Percentiles rank a stretch among this genome's conserved stretches.
phyloP scores from a whole-genome alignment of 2,797 vertebrate genomes.

The Galaxias olidus region DNA sequence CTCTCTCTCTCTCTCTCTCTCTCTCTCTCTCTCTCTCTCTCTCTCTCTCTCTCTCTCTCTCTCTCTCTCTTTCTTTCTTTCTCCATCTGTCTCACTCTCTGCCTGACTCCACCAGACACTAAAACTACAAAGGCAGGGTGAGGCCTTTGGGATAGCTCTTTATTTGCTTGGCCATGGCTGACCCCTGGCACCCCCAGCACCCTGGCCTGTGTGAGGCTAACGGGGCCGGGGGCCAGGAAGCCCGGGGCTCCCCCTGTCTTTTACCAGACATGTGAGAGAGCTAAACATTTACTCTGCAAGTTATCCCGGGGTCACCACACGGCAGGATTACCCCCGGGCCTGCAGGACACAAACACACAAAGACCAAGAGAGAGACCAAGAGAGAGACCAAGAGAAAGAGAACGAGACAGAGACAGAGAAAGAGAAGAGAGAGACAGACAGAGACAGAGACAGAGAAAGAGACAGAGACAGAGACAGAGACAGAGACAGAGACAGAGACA shows the following conservation, averaged over 20 bases:
- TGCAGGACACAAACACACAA: slow-evolving; percentile 19
- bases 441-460: slow-evolving; percentile 2
- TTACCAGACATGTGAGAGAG: slow-evolving; percentile 24
- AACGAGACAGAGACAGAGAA: slow-evolving; percentile 9
- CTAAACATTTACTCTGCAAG: slow-evolving; percentile 39
- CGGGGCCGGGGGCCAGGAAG: slow-evolving; percentile 11
- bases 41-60: slow-evolving; percentile 9
- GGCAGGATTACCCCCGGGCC: slow-evolving; percentile 31
- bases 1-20: slow-evolving; percentile 14
- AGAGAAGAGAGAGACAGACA: slow-evolving; percentile 14
- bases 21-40: slow-evolving; percentile 17
- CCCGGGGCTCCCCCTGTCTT: slow-evolving; percentile 19
- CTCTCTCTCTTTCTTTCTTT: slow-evolving; percentile 22
- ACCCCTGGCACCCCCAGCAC: slow-evolving; percentile 30
- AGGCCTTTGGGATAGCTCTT: slow-evolving; percentile 9
- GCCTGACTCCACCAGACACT: not conserved
- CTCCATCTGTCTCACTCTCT: not conserved
- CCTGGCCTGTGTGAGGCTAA: not conserved
- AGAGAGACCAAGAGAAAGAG: slow-evolving; percentile 14
- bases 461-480: too few species aligned
- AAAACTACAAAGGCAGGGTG: slow-evolving; percentile 2
- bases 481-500: too few species aligned
- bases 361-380: slow-evolving; percentile 16
- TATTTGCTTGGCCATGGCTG: slow-evolving; percentile 40
- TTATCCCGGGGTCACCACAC: slow-evolving; percentile 39